Percentiles rank a stretch among this genome's conserved stretches.
Conservation (phyloP, 2,888 invertebrate genomes). For the Callyntrura guangdongensis region DNA sequence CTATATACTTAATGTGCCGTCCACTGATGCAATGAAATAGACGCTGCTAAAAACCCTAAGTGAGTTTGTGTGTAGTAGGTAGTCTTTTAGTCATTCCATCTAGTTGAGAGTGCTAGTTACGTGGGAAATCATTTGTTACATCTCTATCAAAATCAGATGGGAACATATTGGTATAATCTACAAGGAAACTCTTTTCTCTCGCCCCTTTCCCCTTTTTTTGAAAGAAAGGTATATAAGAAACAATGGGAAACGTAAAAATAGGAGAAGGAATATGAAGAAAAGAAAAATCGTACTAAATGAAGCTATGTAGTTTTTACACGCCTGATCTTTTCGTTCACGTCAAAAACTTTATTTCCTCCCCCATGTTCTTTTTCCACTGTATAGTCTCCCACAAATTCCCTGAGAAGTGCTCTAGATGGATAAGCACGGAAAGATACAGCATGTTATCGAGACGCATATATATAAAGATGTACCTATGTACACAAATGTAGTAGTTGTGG, state of each 20-base stretch:
- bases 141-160: constrained; percentile 77
- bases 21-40: neutral
- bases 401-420: constrained; percentile 4
- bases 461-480: no score
- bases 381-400: neutral
- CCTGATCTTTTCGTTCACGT: constrained; percentile 64
- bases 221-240: constrained; percentile 26
- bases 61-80: constrained; percentile 17
- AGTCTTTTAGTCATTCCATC: constrained; percentile 60
- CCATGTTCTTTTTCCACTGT: constrained; percentile 16
- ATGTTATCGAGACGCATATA: no score
- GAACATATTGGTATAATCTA: constrained; percentile 56
- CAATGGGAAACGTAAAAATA: constrained; percentile 32
- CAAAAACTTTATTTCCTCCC: constrained; percentile 59
- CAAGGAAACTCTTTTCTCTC: constrained; percentile 52
- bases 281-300: constrained; percentile 17
- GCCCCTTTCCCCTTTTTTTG: neutral
- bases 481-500: neutral
- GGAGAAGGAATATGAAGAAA: constrained; percentile 44
- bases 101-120: constrained; percentile 42
- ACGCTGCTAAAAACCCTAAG: neutral
- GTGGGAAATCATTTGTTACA: constrained; percentile 77
- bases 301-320: constrained; percentile 57
- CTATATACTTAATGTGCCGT: neutral
- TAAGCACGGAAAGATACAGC: neutral